Conservation (phyloP, 2,113 vertebrate genomes). For the Bos taurus region ARS-UCD2.0 NC_037340.1:16176501-16177000, state of each 20-base stretch:
- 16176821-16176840: background rate
- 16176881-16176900: background rate
- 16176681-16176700: background rate
- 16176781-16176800: background rate
- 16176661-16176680: background rate
- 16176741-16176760: background rate
- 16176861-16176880: background rate
- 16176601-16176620: background rate
- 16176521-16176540: background rate
- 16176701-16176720: background rate
- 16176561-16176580: background rate
- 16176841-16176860: background rate
- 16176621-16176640: rapidly evolving
- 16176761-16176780: background rate
- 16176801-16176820: background rate
- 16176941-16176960: background rate
- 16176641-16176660: background rate
- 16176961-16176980: background rate
- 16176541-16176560: background rate
- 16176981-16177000: background rate
- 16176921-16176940: background rate
- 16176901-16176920: background rate
- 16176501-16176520: background rate
- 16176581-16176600: background rate
- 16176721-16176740: background rate